These are phyloP conservation scores for Mirounga angustirostris DNA, from an alignment of 2,113 vertebrate genomes.

Conservation along the genomic window DNA sequence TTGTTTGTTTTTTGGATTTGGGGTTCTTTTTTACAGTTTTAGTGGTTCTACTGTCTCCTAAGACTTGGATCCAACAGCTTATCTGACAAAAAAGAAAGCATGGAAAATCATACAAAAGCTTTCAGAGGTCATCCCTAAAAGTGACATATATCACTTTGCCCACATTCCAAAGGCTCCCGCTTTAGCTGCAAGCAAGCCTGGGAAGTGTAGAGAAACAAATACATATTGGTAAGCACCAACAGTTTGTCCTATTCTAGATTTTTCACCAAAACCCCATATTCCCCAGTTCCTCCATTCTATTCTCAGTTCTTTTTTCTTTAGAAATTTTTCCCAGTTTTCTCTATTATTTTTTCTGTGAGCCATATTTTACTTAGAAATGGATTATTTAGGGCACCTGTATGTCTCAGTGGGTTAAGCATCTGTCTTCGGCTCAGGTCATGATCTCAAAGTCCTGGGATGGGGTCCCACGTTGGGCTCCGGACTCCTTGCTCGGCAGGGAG, in stretches of 20 bases:
- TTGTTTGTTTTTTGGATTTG: neutral
- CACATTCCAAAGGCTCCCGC: neutral
- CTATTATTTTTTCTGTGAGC: neutral
- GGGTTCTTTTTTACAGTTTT: neutral
- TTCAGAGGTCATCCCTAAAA: neutral
- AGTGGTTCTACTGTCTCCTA: neutral
- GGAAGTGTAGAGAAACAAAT: neutral
- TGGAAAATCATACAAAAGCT: neutral
- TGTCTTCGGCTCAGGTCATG: no score
- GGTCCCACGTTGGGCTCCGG: no score
- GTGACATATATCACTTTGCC: neutral
- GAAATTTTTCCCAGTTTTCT: neutral
- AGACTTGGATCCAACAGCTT: neutral
- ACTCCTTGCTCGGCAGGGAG: no score
- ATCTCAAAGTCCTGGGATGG: no score
- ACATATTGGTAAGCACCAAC: neutral
- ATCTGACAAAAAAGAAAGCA: neutral
- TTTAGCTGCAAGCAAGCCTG: neutral
- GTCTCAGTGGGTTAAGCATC: no score
- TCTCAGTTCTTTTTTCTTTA: neutral
- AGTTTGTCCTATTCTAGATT: neutral
- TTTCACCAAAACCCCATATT: neutral
- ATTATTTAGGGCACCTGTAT: neutral
- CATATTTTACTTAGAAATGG: neutral
- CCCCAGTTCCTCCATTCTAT: neutral